phyloP scores from a whole-genome alignment of 2,113 vertebrate species.

The Malurus alboscapulatus region DNA sequence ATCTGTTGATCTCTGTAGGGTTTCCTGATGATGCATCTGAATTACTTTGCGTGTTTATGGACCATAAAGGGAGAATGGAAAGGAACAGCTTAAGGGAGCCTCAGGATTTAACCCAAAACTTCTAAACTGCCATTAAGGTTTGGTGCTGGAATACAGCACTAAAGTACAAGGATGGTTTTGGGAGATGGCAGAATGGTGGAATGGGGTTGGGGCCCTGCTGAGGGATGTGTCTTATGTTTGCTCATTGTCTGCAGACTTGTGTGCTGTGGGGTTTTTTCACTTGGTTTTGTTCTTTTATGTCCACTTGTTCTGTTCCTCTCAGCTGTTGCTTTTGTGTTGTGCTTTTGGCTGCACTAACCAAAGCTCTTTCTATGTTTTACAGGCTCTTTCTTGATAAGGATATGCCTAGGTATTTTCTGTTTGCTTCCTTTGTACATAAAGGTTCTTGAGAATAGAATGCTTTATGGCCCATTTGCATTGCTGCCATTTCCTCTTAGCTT shows the following conservation, averaged over 20 bases:
- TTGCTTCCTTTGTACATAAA: conserved; percentile 77
- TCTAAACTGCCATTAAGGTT: background rate
- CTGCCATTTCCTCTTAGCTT: conserved; percentile 15
- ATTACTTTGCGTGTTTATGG: background rate
- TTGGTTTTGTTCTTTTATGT: conserved; percentile 33
- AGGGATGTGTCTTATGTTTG: background rate
- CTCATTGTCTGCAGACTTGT: background rate
- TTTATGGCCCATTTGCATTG: conserved; percentile 69
- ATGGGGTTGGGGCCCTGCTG: background rate
- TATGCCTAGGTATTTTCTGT: conserved; percentile 94
- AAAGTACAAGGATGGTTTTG: background rate
- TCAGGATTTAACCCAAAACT: background rate
- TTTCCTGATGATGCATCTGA: background rate
- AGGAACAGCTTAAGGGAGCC: background rate
- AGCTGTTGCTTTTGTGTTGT: conserved; percentile 60
- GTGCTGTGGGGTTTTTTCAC: background rate
- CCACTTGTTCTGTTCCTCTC: conserved; percentile 37
- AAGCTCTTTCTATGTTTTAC: conserved; percentile 83
- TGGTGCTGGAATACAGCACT: background rate
- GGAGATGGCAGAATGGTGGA: background rate
- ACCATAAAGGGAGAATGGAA: background rate
- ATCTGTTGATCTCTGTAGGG: rapidly evolving
- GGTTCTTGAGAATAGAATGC: conserved; percentile 35
- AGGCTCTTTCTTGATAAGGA: conserved; percentile 99
- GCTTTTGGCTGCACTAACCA: conserved; percentile 77